Percentiles rank a stretch among this genome's conserved stretches.
Conservation (phyloP, 2,888 invertebrate species). For the Hypercompe scribonia region DNA sequence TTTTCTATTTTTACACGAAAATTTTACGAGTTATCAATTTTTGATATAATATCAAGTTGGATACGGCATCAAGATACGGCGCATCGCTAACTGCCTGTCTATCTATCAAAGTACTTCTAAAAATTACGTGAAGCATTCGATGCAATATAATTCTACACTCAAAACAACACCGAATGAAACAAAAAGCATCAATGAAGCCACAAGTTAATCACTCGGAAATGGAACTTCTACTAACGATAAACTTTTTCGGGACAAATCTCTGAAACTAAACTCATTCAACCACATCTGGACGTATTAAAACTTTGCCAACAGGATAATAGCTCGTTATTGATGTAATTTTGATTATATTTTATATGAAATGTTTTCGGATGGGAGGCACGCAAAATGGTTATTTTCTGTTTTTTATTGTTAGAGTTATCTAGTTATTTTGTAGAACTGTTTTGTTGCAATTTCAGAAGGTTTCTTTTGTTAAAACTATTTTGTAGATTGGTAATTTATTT, state of each 20-base stretch:
- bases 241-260: slow-evolving; percentile 64
- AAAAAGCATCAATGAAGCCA: slow-evolving; percentile 11
- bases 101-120: no score
- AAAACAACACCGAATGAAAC: slow-evolving; percentile 5
- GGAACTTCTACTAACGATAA: slow-evolving; percentile 62
- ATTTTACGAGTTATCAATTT: no score
- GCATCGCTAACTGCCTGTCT: no score
- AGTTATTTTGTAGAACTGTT: background rate
- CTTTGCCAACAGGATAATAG: slow-evolving; percentile 49
- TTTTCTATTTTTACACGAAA: no score
- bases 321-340: slow-evolving; percentile 39
- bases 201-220: slow-evolving; percentile 39
- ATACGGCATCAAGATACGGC: no score
- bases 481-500: background rate
- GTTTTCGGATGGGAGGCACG: slow-evolving; percentile 29
- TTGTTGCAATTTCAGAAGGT: background rate
- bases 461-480: background rate
- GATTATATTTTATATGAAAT: slow-evolving; percentile 40
- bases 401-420: background rate
- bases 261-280: slow-evolving; percentile 50
- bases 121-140: no score
- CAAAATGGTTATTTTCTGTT: slow-evolving; percentile 4
- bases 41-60: no score
- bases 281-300: slow-evolving; percentile 60
- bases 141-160: background rate